A percentile compares a stretch with the other conserved stretches of the same genome.
These are phyloP conservation scores for Macrophya annulata DNA, from an alignment of 2,888 invertebrate genomes.

Conservation along the genomic window DNA sequence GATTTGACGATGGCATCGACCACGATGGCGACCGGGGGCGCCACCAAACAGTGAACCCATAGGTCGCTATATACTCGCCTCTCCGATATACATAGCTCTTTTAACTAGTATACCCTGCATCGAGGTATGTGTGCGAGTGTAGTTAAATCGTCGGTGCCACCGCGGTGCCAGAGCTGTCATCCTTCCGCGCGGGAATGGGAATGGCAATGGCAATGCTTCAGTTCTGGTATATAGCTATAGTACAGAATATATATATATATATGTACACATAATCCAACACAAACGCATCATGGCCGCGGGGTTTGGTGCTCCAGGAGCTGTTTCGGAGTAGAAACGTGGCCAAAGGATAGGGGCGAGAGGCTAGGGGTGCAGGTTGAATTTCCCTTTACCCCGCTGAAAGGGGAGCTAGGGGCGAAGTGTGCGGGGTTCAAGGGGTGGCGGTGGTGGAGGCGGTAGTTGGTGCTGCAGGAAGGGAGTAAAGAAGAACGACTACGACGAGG, in stretches of 20 bases:
- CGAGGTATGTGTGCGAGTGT: background rate
- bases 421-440: conserved; percentile 67
- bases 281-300: conserved; percentile 60
- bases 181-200: background rate
- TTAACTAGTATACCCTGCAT: conserved; percentile 42
- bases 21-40: conserved; percentile 67
- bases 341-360: conserved; percentile 65
- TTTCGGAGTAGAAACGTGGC: conserved; percentile 64
- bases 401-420: conserved; percentile 53
- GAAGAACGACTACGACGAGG: conserved; percentile 63
- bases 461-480: conserved; percentile 69
- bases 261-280: conserved; percentile 26
- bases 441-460: conserved; percentile 64
- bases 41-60: conserved; percentile 69
- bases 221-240: background rate
- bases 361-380: conserved; percentile 69
- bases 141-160: conserved; percentile 19
- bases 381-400: conserved; percentile 23
- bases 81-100: conserved; percentile 42
- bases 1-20: conserved; percentile 16
- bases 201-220: conserved; percentile 1
- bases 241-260: background rate
- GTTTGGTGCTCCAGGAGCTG: background rate
- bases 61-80: conserved; percentile 18
- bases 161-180: conserved; percentile 9